Evolutionary conservation across 2,888 invertebrate species (phyloP).

Genomic region (Clistopyga incitator): DNA sequence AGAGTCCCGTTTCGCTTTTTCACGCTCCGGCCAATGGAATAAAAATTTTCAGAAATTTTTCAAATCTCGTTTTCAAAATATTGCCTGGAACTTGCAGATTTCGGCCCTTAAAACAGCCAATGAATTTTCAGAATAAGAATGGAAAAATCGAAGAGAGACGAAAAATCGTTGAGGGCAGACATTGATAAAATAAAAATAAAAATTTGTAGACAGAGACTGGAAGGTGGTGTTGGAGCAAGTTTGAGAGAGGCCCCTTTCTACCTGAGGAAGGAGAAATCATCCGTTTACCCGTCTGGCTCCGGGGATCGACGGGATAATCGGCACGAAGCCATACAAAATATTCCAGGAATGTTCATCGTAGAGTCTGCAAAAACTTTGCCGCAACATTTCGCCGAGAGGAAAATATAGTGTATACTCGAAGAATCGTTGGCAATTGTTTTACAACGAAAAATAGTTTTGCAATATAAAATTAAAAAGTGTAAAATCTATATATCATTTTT

Average conservation of each 20-base stretch:
- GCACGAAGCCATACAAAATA: conserved; percentile 30
- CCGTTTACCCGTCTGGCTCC: conserved; percentile 40
- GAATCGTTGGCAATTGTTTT: no score
- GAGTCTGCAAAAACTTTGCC: conserved; percentile 23
- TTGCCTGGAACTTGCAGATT: neutral
- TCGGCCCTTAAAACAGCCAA: neutral
- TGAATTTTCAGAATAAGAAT: conserved; percentile 12
- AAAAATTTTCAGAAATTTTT: neutral
- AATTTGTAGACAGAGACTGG: conserved; percentile 1
- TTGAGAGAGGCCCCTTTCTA: conserved; percentile 58
- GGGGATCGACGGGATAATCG: conserved; percentile 11
- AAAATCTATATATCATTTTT: no score
- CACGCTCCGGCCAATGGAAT: neutral
- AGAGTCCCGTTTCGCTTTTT: conserved; percentile 41
- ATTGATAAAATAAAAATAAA: conserved; percentile 14
- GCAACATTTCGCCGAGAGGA: neutral
- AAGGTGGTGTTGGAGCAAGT: conserved; percentile 17
- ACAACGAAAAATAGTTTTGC: no score
- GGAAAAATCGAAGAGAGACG: conserved; percentile 16
- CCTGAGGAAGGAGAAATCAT: conserved; percentile 60
- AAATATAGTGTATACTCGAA: neutral
- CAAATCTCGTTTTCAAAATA: neutral
- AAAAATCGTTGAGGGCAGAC: neutral
- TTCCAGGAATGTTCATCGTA: conserved; percentile 40
- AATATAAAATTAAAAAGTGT: no score